These are phyloP conservation scores for Anthonomus grandis DNA, from an alignment of 1,140 invertebrate species.

Conservation along the genomic window DNA sequence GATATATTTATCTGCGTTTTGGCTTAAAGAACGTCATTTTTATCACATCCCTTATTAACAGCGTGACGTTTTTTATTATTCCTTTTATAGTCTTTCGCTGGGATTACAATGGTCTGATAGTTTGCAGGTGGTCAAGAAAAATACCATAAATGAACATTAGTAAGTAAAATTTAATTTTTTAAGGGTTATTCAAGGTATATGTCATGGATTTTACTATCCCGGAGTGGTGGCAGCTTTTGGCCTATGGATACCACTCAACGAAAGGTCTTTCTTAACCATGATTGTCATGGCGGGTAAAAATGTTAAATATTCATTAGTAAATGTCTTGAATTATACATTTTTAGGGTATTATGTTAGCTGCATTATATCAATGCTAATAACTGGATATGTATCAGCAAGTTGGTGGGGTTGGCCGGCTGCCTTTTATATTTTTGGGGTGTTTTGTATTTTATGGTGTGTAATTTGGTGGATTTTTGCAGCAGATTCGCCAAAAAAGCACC, in stretches of 20 bases:
- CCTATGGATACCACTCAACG: conserved; percentile 1
- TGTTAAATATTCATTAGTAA: not conserved
- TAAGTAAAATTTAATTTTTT: not conserved
- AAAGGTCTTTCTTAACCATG: conserved; percentile 6
- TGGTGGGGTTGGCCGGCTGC: conserved; percentile 68
- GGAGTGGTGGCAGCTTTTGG: not conserved
- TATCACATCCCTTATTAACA: conserved; percentile 1
- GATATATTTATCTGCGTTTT: conserved; percentile 12
- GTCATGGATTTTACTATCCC: conserved; percentile 8
- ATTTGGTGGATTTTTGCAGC: conserved; percentile 61
- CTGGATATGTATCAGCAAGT: conserved; percentile 61
- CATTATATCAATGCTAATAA: conserved; percentile 65
- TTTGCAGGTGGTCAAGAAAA: not conserved
- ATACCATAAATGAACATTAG: not conserved
- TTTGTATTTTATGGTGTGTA: conserved; percentile 57
- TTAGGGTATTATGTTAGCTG: conserved; percentile 51
- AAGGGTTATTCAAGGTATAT: conserved; percentile 6
- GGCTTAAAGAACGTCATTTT: conserved; percentile 12
- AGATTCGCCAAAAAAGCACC: conserved; percentile 60
- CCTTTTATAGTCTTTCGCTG: not conserved
- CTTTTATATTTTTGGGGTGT: conserved; percentile 69
- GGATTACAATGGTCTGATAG: conserved; percentile 3
- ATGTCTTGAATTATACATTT: not conserved
- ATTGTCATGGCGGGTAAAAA: not conserved
- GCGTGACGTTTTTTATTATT: conserved; percentile 7